Evolutionary conservation across 2,113 vertebrate genomes (phyloP), one percentile per base, ranked within the genome.

Genomic region (Petromus typicus): DNA sequence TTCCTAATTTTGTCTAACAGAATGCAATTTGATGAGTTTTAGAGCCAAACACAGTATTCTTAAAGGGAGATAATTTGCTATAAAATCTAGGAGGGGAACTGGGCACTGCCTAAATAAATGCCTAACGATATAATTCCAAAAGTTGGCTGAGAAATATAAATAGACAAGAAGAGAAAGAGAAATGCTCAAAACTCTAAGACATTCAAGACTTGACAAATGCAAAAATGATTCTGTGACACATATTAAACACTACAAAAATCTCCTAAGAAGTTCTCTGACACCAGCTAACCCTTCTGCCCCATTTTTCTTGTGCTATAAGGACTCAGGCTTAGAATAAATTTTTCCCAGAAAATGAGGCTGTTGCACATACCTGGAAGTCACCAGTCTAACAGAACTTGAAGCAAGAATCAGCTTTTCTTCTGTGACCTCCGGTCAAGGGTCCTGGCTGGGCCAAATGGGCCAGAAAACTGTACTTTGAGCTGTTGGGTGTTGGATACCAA

Each of bases 1-100:
- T 94, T 94, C 56, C 79, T 45, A 56, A n/a, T 61, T 48, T 34
- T 76, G 56, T 12, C 66, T 75, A 89, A 79, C 71, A 69, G 34
- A 94, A 82, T 20, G 7, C 30, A 63, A 78, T 94, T 95, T 75
- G 66, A 69, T 88, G n/a, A 75, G 20, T 27, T 67, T 81, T 66
- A 59, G 59, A 83, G 32, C 34, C 45, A 75, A 81, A 73, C 22
- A 51, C 57, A 90, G 85, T 43, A 85, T 84, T 25, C 32, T 94
- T 66, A 87, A 63, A 83, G 63, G 59, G 51, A 92, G 45, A 73
- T 32, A 11, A 90, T 86, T 73, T 64, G 18, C 37, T 82, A 80
- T 66, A 48, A n/a, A 78, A 23, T 57, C 73, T 25, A 78, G 61
- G 32, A 66, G 25, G 14, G 25, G 17, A 84, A 22, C 16, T 34